Evolutionary conservation across 2,797 vertebrate genomes (phyloP).

Genomic region (Anguilla anguilla): DNA sequence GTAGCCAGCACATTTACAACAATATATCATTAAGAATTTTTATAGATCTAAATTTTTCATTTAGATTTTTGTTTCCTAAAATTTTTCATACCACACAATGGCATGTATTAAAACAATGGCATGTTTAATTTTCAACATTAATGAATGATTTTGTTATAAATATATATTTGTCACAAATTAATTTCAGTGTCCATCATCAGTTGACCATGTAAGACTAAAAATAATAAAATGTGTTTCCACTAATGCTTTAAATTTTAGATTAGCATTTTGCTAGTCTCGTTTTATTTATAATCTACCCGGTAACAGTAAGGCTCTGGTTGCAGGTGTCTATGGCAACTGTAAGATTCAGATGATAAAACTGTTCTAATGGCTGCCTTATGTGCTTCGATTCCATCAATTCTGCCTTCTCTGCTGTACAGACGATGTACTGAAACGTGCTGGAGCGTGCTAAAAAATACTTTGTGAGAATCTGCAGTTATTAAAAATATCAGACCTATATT

Average conservation of each 20-base stretch:
- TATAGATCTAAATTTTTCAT: not conserved
- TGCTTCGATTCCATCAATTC: not conserved
- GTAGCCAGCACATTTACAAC: not conserved
- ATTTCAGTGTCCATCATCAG: not conserved
- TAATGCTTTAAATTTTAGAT: conserved; percentile 25
- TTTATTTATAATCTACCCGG: conserved; percentile 11
- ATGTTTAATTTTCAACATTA: no score
- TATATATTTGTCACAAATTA: not conserved
- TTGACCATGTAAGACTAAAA: not conserved
- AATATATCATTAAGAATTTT: not conserved
- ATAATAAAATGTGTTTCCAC: conserved; percentile 12
- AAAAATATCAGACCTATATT: not conserved
- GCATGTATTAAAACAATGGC: not conserved
- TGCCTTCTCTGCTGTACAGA: not conserved
- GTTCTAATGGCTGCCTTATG: not conserved
- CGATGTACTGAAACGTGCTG: not conserved
- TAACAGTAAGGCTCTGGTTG: conserved; percentile 3
- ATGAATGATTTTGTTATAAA: not conserved
- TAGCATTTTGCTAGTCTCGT: conserved; percentile 5
- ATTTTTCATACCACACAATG: not conserved
- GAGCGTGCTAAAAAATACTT: not conserved
- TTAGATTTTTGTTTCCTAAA: not conserved
- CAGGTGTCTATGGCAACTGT: not conserved
- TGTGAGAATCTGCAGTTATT: not conserved
- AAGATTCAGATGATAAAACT: not conserved